Conservation (phyloP, 1,140 invertebrate genomes). For the Aphis craccivora region DNA sequence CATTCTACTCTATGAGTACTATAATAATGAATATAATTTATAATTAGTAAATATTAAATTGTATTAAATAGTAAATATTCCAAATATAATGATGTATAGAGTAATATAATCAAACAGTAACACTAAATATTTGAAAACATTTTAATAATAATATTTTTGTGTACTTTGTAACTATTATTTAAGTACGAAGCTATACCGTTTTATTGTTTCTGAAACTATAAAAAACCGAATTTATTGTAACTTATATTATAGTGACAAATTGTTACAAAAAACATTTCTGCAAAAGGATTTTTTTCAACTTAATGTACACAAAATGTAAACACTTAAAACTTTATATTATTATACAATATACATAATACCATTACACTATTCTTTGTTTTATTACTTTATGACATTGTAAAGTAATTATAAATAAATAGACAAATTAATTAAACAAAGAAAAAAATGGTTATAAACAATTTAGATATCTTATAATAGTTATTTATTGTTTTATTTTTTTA, state of each 20-base stretch:
- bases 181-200: not conserved
- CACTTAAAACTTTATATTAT: not conserved
- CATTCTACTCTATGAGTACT: not conserved
- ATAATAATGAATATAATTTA: too few species aligned
- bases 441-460: not conserved
- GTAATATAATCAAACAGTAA: not conserved
- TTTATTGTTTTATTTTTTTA: not conserved
- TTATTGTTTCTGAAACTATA: not conserved
- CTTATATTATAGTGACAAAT: not conserved
- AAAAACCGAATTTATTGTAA: not conserved
- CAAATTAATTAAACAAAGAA: too few species aligned
- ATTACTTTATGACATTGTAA: not conserved
- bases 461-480: not conserved
- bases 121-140: not conserved
- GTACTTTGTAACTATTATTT: not conserved
- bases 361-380: not conserved
- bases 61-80: not conserved
- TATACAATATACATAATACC: not conserved
- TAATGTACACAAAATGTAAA: not conserved
- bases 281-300: not conserved
- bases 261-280: not conserved
- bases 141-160: slow-evolving; percentile 10
- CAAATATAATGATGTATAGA: not conserved
- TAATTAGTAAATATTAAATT: too few species aligned
- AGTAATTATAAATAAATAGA: slow-evolving; percentile 1